These are phyloP conservation scores for Gymnothorax javanicus DNA, from an alignment of 2,797 vertebrate genomes.

Conservation along the genomic window DNA sequence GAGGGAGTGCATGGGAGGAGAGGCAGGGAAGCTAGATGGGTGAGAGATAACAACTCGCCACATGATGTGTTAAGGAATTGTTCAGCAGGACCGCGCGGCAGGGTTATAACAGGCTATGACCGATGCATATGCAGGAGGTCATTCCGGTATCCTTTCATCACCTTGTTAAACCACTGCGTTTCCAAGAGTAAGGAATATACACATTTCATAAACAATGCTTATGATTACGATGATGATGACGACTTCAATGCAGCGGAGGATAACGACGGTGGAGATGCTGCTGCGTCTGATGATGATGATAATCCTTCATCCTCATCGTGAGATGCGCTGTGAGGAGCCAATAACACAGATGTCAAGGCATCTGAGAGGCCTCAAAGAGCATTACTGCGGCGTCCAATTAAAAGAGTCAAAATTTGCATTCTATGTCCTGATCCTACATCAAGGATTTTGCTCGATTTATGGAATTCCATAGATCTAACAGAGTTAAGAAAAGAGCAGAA, in stretches of 20 bases:
- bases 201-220: neutral
- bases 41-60: neutral
- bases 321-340: neutral
- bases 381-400: neutral
- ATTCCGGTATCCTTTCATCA: neutral
- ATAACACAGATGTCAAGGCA: neutral
- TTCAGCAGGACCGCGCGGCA: neutral
- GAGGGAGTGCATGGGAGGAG: neutral
- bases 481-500: no score
- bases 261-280: neutral
- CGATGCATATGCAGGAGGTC: neutral
- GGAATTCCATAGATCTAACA: no score
- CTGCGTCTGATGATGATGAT: neutral
- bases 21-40: conserved; percentile 5
- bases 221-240: neutral
- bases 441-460: no score
- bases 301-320: neutral
- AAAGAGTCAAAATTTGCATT: no score
- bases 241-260: neutral
- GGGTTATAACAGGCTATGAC: neutral
- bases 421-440: no score
- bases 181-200: neutral
- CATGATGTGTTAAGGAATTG: neutral
- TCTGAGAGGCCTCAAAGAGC: neutral
- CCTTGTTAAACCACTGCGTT: neutral